A percentile compares a stretch with the other conserved stretches of the same genome.
Evolutionary conservation across 2,113 vertebrate genomes (phyloP).

Genomic region (Corapipo altera): DNA sequence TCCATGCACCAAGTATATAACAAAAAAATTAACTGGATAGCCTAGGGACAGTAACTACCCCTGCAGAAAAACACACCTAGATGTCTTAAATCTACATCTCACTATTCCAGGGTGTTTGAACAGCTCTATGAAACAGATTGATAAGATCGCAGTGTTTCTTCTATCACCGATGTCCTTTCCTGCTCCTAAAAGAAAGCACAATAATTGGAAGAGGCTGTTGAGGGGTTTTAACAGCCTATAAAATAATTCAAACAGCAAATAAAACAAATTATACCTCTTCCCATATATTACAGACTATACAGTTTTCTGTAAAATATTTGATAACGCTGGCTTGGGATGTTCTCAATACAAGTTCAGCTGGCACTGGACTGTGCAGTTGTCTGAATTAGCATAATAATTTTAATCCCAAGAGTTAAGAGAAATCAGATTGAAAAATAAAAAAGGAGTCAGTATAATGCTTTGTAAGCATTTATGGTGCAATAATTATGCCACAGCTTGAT

Average conservation of each 20-base stretch:
- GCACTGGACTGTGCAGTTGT: not conserved
- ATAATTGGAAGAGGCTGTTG: not conserved
- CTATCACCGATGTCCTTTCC: not conserved
- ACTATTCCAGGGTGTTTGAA: not conserved
- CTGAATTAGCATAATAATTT: not conserved
- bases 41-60: not conserved
- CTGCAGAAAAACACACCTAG: not conserved
- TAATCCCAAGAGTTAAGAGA: not conserved
- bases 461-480: not conserved
- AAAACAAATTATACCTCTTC: not conserved
- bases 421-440: not conserved
- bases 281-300: not conserved
- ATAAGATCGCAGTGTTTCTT: accelerated
- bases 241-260: slow-evolving; percentile 2
- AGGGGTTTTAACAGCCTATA: not conserved
- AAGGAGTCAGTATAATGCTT: not conserved
- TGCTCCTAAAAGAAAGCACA: not conserved
- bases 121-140: not conserved
- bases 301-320: not conserved
- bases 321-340: not conserved
- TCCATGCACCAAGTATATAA: not conserved
- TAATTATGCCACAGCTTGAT: not conserved
- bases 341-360: not conserved
- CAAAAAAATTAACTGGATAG: not conserved
- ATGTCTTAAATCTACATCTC: not conserved